Base-by-base conservation (phyloP, 2,113 vertebrate species). In the Triplophysa dalaica region DNA sequence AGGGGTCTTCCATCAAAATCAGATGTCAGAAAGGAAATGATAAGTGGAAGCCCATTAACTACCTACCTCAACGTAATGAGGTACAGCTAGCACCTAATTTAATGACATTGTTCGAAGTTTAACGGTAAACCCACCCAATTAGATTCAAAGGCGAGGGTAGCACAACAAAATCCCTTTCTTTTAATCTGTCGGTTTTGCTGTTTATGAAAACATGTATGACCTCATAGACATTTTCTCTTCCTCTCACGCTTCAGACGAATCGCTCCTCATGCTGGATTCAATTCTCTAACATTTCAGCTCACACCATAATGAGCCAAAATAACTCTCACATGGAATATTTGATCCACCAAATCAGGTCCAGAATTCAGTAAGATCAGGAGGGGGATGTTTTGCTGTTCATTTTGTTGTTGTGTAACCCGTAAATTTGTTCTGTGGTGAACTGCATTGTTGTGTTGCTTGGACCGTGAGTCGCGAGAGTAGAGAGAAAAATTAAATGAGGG, bases 221-320 rank as follows among this genome's bases (percentile, higher is more conserved):
- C 69, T 88, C 81, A 67, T 75, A 45, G 33, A 79, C 70, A 85
- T 77, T 73, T 79, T 80, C 64, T 24, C 29, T 80, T 33, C 70
- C 77, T 85, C 81, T 79, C 81, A 19, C 14, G 82, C 88, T 87
- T 86, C 85, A 85, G 82, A 90, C 87, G 85, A 78, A 52, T 52
- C 64, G 66, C 81, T 86, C 81, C 80, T 86, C 84, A 4, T 75
- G 87, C 89, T 92, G 91, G 82, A 90, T 91, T 88, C 87, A 89
- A 91, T 92, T 87, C 87, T 83, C 82, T 89, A 90, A 90, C 90
- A 88, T 90, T 92, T 89, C 85, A 88, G 88, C 90, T 87, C 86
- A 79, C 80, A 50, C 79, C 70, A 85, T 92, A 91, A 92, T 91
- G 90, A 91, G 88, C 82, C 77, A 41, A 92, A 92, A 91, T 89